Conservation (phyloP, 2,113 vertebrate genomes). For the Centropus unirufus region DNA sequence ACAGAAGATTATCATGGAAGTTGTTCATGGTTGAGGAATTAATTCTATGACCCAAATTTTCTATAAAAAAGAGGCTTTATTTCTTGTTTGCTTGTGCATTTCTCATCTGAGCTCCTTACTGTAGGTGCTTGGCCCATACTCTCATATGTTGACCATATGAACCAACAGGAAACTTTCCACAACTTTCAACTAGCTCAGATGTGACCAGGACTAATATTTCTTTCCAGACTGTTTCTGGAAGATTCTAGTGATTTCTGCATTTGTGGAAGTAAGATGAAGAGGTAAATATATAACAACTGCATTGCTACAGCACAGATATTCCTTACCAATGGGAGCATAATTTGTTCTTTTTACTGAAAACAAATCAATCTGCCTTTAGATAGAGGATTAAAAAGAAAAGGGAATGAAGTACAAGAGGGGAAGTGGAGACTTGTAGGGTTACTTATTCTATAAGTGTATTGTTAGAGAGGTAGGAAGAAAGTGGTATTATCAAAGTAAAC, state of each 20-base stretch:
- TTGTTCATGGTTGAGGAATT: neutral
- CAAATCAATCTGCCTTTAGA: neutral
- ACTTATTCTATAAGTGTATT: no score
- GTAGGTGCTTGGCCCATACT: neutral
- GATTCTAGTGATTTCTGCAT: neutral
- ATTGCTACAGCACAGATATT: neutral
- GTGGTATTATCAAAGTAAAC: no score
- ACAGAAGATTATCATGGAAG: neutral
- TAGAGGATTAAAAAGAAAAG: neutral
- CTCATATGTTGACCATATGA: neutral
- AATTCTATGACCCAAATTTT: neutral
- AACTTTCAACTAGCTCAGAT: neutral
- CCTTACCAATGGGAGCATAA: neutral
- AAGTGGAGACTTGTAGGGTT: no score
- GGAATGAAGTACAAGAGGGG: no score
- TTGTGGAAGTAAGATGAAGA: neutral
- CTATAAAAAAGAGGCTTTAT: neutral
- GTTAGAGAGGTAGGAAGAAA: no score
- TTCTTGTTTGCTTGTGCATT: rapidly evolving
- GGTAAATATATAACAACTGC: neutral
- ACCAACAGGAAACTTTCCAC: neutral
- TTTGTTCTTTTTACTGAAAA: neutral
- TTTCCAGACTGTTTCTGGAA: neutral
- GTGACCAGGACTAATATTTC: neutral
- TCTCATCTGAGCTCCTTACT: neutral